Evolutionary conservation across 2,113 vertebrate genomes (phyloP).

Genomic region (Trachemys scripta): DNA sequence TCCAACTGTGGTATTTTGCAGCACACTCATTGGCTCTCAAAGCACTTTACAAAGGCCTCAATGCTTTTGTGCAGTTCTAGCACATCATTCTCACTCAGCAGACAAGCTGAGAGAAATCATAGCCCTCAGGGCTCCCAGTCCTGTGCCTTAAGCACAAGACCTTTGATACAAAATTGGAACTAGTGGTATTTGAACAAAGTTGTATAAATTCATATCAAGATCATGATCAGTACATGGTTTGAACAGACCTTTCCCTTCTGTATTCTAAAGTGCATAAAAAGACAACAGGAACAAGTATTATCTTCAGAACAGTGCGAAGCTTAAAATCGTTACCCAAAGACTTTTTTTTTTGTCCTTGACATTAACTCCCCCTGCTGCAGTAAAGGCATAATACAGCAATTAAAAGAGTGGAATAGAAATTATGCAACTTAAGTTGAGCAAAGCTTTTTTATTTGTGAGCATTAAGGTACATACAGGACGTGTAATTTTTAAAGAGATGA

Average conservation of each 20-base stretch:
- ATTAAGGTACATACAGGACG: constrained; percentile 47
- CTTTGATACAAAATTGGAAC: not conserved
- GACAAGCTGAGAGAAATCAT: not conserved
- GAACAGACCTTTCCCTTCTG: not conserved
- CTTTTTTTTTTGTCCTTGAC: constrained; percentile 45
- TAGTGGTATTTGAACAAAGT: not conserved
- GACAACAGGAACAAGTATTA: not conserved
- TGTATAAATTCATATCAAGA: not conserved
- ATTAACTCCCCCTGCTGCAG: constrained; percentile 52
- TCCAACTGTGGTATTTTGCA: not conserved
- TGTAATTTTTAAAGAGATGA: not conserved
- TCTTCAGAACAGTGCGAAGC: not conserved
- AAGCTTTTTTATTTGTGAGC: constrained; percentile 71
- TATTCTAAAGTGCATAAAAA: not conserved
- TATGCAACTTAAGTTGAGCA: constrained; percentile 32
- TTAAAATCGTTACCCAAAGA: not conserved
- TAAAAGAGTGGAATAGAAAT: constrained; percentile 14
- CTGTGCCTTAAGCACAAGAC: not conserved
- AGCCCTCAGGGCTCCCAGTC: not conserved
- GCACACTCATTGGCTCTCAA: not conserved
- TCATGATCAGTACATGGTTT: not conserved
- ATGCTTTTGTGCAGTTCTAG: not conserved
- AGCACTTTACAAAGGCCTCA: not conserved
- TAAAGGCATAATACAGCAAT: constrained; percentile 1
- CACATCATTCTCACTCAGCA: not conserved